Evolutionary conservation across 2,797 vertebrate species (phyloP).

Genomic region (Myripristis jacobus): DNA sequence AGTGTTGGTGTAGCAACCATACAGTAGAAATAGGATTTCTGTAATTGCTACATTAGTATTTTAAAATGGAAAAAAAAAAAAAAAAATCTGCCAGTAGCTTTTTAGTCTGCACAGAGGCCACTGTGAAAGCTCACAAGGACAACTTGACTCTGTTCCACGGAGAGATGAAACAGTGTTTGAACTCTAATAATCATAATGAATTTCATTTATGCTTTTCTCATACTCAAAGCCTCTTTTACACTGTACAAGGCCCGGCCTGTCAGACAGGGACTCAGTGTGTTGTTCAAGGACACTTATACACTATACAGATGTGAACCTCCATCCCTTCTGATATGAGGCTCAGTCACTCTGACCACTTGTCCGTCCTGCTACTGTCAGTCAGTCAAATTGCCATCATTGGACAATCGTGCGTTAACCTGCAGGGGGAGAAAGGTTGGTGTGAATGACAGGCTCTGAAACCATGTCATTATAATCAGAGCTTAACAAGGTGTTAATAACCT

Average conservation of each 20-base stretch:
- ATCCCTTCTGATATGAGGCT: not conserved
- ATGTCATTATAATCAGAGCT: conserved; percentile 39
- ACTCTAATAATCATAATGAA: too few relatives aligned
- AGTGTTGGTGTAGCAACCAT: too few relatives aligned
- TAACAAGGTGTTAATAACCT: conserved; percentile 61
- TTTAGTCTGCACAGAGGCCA: too few relatives aligned
- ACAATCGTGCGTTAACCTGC: not conserved
- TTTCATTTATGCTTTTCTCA: too few relatives aligned
- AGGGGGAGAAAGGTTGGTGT: not conserved
- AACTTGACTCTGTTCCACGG: too few relatives aligned
- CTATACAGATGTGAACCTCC: not conserved
- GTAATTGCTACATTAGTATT: too few relatives aligned
- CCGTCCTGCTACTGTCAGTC: too few relatives aligned
- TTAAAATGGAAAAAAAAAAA: too few relatives aligned
- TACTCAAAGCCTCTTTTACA: not conserved
- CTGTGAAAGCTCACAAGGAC: too few relatives aligned
- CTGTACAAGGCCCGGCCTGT: not conserved
- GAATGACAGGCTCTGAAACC: conserved; percentile 7
- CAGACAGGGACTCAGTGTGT: not conserved
- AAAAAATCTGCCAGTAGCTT: too few relatives aligned
- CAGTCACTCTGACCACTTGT: conserved; percentile 1
- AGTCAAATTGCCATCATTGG: not conserved
- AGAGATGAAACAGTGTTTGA: too few relatives aligned
- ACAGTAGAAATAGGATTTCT: too few relatives aligned
- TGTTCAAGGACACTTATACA: conserved; percentile 17